Evolutionary conservation across 1,140 invertebrate genomes (phyloP), one percentile per base, ranked within the genome.

Genomic region (Zaprionus vittiger): DNA sequence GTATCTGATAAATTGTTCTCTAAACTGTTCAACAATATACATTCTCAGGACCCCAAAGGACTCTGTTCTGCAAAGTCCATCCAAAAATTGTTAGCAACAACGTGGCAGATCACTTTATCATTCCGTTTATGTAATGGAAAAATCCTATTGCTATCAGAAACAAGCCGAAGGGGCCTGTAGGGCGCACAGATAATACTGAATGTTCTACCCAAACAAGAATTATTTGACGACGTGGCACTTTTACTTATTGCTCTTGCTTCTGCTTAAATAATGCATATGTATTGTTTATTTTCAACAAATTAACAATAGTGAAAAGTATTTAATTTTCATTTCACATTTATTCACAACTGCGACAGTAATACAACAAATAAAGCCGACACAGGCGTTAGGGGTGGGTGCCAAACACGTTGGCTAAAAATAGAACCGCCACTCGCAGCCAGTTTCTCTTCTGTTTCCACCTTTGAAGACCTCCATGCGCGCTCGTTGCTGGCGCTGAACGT

Each of bases 401-500:
- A 63, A 68, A 73, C 54, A 56, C 61, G 34, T 47, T 52, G 47
- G 55, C 80, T 87, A 86, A 68, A 82, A 71, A 87, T 87, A 87
- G 47, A 49, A 74, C 62, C 28, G 31, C 20, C 22, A 24, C 68
- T 66, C 41, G 59, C 59, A 55, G 55, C 57, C 60, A 66, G 61
- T 73, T 76, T 71, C 60, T 62, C 24, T 26, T 41, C 62, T 62
- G 71, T 17, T 31, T 61, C 28, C 52, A 72, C 52, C 34, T 71
- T 28, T 56, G 72, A 55, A 70, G 9, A 17, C 37, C n/a, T 26
- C 3, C 11, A 5, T n/a, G 22, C 5, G 11, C 26, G 61, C 31
- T 17, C 38, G 65, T 61, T 75, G 65, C 11, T 87, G 83, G 83
- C 28, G 74, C 47, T 73, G 74, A 49, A 54, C 66, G 74, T 47